phyloP scores from a whole-genome alignment of 2,797 vertebrate species.

The Hoplostethus mediterraneus region DNA sequence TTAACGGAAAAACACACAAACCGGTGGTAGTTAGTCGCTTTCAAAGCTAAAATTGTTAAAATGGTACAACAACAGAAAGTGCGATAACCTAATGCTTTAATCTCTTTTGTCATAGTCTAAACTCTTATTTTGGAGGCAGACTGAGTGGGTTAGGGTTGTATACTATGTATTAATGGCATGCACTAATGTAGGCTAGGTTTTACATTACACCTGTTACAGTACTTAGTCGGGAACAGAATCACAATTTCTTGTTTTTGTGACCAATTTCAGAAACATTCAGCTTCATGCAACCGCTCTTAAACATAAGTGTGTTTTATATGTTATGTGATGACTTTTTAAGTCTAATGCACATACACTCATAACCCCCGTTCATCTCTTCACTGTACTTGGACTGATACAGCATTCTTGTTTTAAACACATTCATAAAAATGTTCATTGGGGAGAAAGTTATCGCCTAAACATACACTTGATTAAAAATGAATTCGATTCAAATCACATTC shows the following conservation, averaged over 20 bases:
- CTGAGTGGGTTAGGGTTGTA: conserved; percentile 16
- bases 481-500: conserved; percentile 62
- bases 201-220: conserved; percentile 54
- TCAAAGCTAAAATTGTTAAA: conserved; percentile 12
- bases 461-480: conserved; percentile 23
- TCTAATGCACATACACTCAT: conserved; percentile 31
- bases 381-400: conserved; percentile 18
- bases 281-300: conserved; percentile 58
- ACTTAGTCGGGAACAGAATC: conserved; percentile 37
- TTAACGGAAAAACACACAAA: conserved; percentile 47
- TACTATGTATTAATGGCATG: conserved; percentile 53
- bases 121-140: conserved; percentile 23
- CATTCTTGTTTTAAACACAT: conserved; percentile 19
- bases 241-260: conserved; percentile 36
- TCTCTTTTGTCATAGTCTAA: conserved; percentile 3
- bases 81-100: conserved; percentile 24
- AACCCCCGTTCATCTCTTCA: conserved; percentile 3
- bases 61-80: conserved; percentile 40
- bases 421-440: conserved; percentile 33
- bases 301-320: conserved; percentile 62
- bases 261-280: conserved; percentile 55
- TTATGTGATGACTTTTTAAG: conserved; percentile 44
- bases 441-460: conserved; percentile 32
- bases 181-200: conserved; percentile 52
- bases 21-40: background rate